Base-by-base conservation (phyloP, 1,140 invertebrate species). In the Drosophila serrata region DNA sequence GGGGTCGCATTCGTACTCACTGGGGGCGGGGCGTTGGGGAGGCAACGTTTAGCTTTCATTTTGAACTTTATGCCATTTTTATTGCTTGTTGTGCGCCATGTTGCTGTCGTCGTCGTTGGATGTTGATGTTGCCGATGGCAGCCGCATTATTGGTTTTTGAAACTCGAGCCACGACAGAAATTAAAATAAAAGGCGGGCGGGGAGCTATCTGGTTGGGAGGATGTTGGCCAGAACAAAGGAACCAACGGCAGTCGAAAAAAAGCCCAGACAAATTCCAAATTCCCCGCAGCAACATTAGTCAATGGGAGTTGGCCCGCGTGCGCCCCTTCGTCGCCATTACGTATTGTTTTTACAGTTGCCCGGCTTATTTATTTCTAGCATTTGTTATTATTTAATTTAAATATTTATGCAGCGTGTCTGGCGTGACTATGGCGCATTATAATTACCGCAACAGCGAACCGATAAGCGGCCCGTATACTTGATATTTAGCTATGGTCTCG, bases 321-420 rank as follows among this genome's bases (percentile, higher is more conserved):
- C 45, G 19, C 53, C 43, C 59, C 59, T 64, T 68, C 58, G 62
- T 46, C 69, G 33, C 29, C 73, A 75, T 84, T 90, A 88, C 78
- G 85, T 85, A 90, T 84, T 90, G 49, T 88, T 88, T 88, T 88
- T 88, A 88, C 84, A 88, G 84, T 90, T 78, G 84, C 59, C 57
- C 79, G 64, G 64, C 68, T 73, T 77, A 80, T 74, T 88, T 81
- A 69, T 81, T 85, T 75, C 55, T 55, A 65, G 84, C 77, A 90
- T 75, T 88, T 90, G 77, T 78, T 84, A 84, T 90, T 90, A 90
- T 90, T 90, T 79, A 72, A 90, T 90, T 90, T 88, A 77, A 88
- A 90, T 88, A 88, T 88, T 88, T 88, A 90, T 88, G 85, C 85
- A 88, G 85, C 85, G 67, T 88, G 81, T 81, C 86, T 90, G 81